Conservation (phyloP, 2,888 invertebrate genomes). For the Heliconius ethilla region DNA sequence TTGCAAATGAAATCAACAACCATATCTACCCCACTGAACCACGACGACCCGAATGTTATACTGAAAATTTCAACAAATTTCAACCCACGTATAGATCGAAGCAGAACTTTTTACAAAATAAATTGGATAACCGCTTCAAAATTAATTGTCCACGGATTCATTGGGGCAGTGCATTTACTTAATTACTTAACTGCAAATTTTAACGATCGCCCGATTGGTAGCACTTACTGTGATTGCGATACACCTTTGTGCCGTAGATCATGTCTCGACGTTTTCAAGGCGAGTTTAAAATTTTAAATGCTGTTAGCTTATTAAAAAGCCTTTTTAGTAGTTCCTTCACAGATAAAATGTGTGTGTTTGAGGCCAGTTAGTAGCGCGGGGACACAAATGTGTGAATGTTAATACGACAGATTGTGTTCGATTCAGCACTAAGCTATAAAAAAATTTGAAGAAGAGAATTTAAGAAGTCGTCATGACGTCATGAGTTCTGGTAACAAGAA, state of each 20-base stretch:
- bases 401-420: too few relatives aligned
- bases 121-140: constrained; percentile 46
- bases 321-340: too few relatives aligned
- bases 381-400: too few relatives aligned
- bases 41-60: background rate
- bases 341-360: too few relatives aligned
- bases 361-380: too few relatives aligned
- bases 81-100: constrained; percentile 27
- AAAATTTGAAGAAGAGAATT: too few relatives aligned
- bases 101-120: constrained; percentile 43
- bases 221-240: constrained; percentile 49
- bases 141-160: constrained; percentile 49
- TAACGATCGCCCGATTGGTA: constrained; percentile 47
- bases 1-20: too few relatives aligned
- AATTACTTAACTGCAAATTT: constrained; percentile 51
- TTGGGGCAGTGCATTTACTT: constrained; percentile 49
- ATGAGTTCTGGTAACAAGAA: too few relatives aligned
- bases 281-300: constrained; percentile 13
- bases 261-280: constrained; percentile 34
- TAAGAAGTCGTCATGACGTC: too few relatives aligned
- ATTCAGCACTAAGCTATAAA: too few relatives aligned
- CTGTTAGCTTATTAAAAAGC: constrained; percentile 17
- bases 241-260: constrained; percentile 42
- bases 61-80: constrained; percentile 12
- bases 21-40: too few relatives aligned